Percentiles rank a stretch among this genome's conserved stretches.
Evolutionary conservation across 2,797 vertebrate species (phyloP).

Genomic region (Diplodus puntazzo): DNA sequence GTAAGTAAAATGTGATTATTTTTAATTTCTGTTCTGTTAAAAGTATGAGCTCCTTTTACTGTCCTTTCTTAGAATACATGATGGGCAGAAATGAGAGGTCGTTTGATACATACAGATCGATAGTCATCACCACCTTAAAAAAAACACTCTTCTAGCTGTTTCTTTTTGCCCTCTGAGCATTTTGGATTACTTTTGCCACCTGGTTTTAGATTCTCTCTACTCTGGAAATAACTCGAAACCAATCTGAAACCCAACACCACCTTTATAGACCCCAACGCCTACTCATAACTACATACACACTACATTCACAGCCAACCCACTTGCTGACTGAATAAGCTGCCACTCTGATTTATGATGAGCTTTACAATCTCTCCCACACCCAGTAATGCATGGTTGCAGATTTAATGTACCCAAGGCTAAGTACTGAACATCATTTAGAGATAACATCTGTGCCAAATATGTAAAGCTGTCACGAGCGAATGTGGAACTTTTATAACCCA

Average conservation of each 20-base stretch:
- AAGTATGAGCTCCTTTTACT: not conserved
- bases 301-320: slow-evolving; percentile 15
- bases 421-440: not conserved
- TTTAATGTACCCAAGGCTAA: slow-evolving; percentile 25
- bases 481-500: not conserved
- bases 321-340: slow-evolving; percentile 16
- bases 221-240: slow-evolving; percentile 62
- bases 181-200: slow-evolving; percentile 15
- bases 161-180: slow-evolving; percentile 13
- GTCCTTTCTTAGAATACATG: not conserved
- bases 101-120: not conserved
- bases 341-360: slow-evolving; percentile 8
- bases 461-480: not conserved
- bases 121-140: not conserved
- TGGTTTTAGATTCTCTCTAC: slow-evolving; percentile 50
- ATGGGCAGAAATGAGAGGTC: slow-evolving; percentile 1
- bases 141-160: not conserved
- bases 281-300: not conserved
- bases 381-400: not conserved
- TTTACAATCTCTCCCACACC: slow-evolving; percentile 13
- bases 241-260: slow-evolving; percentile 58
- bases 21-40: not conserved
- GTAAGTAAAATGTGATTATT: slow-evolving; percentile 45
- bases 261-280: slow-evolving; percentile 21
- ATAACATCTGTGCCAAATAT: slow-evolving; percentile 9